Conservation (phyloP, 1,140 invertebrate species). For the Oryzaephilus surinamensis region DNA sequence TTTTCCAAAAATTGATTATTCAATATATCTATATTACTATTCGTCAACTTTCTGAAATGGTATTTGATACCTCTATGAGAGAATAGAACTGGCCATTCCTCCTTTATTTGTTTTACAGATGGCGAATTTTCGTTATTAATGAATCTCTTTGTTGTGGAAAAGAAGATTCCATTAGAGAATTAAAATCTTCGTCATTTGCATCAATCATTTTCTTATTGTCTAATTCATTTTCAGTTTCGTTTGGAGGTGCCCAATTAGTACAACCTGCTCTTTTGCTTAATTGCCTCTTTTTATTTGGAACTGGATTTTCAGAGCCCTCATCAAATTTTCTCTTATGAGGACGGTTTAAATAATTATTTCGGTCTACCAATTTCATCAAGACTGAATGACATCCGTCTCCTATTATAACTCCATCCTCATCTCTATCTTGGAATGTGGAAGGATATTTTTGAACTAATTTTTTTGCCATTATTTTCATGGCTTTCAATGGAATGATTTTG, state of each 20-base stretch:
- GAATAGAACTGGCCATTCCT: conserved; percentile 4
- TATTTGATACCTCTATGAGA: neutral
- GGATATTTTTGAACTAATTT: conserved; percentile 7
- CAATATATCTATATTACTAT: neutral
- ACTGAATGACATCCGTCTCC: conserved; percentile 6
- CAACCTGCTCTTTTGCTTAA: neutral
- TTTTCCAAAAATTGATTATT: neutral
- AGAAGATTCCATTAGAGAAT: neutral
- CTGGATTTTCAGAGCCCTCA: neutral
- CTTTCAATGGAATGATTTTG: conserved; percentile 4
- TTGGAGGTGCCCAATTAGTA: conserved; percentile 1
- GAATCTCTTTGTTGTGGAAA: neutral
- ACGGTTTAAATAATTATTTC: conserved; percentile 7
- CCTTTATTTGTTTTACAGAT: neutral
- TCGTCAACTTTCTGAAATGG: neutral
- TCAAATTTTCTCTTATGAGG: conserved; percentile 5
- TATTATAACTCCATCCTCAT: conserved; percentile 7
- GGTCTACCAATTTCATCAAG: conserved; percentile 2
- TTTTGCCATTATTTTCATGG: conserved; percentile 5
- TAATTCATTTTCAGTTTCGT: too few relatives aligned
- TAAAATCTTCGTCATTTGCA: conserved; percentile 1
- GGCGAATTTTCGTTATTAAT: neutral
- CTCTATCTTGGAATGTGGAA: conserved; percentile 3
- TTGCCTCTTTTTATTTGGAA: neutral
- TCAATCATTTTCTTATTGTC: neutral